A percentile compares a stretch with the other conserved stretches of the same genome.
Evolutionary conservation across 2,797 vertebrate genomes (phyloP).

Genomic region (Merluccius polli): DNA sequence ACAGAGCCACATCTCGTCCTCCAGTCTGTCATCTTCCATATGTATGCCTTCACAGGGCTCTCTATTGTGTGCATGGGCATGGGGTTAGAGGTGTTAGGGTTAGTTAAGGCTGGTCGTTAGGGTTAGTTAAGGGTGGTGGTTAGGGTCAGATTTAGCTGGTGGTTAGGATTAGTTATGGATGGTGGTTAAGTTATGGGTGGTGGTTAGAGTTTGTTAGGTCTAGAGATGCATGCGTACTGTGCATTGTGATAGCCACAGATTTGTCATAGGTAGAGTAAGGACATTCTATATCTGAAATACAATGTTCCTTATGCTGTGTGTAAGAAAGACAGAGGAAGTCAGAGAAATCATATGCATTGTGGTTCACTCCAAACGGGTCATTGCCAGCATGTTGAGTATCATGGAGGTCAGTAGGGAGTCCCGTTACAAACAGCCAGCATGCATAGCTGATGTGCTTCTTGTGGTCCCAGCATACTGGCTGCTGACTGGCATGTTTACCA

Average conservation of each 20-base stretch:
- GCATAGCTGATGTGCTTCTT: constrained; percentile 32
- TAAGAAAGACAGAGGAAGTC: constrained; percentile 4
- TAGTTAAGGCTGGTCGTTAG: constrained; percentile 40
- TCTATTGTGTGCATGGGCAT: constrained; percentile 34
- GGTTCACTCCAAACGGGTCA: neutral
- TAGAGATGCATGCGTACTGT: neutral
- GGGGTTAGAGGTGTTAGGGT: constrained; percentile 50
- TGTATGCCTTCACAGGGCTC: constrained; percentile 63
- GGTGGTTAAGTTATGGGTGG: constrained; percentile 42
- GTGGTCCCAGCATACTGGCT: constrained; percentile 34
- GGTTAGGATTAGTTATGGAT: constrained; percentile 45
- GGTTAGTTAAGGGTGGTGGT: constrained; percentile 40
- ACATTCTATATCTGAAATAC: neutral
- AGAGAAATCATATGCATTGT: neutral
- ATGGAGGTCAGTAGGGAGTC: constrained; percentile 18
- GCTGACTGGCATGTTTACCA: constrained; percentile 74
- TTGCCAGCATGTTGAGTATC: neutral
- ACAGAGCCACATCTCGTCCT: constrained; percentile 48
- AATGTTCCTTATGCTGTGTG: no score
- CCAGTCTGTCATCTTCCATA: constrained; percentile 60
- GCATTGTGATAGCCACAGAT: neutral
- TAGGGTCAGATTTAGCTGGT: constrained; percentile 43
- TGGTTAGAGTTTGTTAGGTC: constrained; percentile 5
- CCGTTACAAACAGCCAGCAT: constrained; percentile 41
- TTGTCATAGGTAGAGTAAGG: constrained; percentile 28